A percentile compares a stretch with the other conserved stretches of the same genome.
These are phyloP conservation scores for Cryptotermes secundus DNA, from an alignment of 1,140 invertebrate genomes.

Conservation along the genomic window DNA sequence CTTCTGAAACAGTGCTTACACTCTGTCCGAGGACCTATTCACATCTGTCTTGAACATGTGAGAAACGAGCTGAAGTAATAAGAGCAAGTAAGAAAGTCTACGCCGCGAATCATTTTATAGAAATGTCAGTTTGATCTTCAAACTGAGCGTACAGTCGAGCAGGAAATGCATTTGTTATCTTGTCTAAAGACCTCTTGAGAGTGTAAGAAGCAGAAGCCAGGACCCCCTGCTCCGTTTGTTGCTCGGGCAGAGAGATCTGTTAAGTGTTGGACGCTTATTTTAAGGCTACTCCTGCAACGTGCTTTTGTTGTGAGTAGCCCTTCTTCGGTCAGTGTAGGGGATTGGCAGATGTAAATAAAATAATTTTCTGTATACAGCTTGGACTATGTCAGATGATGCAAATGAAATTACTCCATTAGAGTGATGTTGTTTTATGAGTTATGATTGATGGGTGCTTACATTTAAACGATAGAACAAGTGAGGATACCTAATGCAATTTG, in stretches of 20 bases:
- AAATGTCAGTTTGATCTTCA: neutral
- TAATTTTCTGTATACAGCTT: no score
- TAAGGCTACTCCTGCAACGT: neutral
- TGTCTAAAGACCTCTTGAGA: constrained; percentile 10
- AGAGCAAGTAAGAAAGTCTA: no score
- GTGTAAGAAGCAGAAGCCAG: constrained; percentile 5
- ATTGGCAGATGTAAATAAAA: neutral
- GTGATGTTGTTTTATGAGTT: no score
- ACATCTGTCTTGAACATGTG: no score
- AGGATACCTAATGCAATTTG: no score
- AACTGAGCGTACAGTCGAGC: neutral
- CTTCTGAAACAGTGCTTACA: no score
- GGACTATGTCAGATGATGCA: no score
- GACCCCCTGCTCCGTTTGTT: constrained; percentile 16
- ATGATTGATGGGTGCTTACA: no score
- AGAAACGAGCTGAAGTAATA: no score
- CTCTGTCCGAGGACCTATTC: no score
- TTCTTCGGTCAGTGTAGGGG: neutral
- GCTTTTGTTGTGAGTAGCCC: neutral
- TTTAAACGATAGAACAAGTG: no score
- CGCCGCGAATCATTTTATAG: neutral
- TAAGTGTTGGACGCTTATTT: constrained; percentile 1
- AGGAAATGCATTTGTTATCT: constrained; percentile 1
- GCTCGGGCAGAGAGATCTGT: neutral
- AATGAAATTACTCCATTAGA: no score